Evolutionary conservation across 1,140 invertebrate species (phyloP).

Genomic region (Himalopsyche phryganea): DNA sequence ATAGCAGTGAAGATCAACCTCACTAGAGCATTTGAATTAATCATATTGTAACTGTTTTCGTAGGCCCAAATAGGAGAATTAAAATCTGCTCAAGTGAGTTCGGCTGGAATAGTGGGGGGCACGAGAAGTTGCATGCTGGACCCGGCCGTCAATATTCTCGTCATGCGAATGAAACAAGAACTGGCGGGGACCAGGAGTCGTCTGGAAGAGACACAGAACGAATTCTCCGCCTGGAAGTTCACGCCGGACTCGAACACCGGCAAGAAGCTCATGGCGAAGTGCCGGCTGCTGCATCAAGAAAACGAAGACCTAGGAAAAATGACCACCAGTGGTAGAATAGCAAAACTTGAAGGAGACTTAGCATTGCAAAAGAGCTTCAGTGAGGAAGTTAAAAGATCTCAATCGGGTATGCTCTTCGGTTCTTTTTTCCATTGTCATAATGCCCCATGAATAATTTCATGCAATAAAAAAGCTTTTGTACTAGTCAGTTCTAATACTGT

Average conservation of each 20-base stretch:
- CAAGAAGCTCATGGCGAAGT: conserved; percentile 97
- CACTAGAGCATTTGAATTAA: too few species aligned
- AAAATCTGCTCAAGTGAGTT: conserved; percentile 75
- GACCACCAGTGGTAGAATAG: conserved; percentile 90
- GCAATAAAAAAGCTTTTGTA: too few species aligned
- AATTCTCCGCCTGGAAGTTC: conserved; percentile 97
- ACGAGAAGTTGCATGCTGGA: conserved; percentile 83
- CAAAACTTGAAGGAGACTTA: conserved; percentile 93
- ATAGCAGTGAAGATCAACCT: too few species aligned
- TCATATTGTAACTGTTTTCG: conserved; percentile 25
- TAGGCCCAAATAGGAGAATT: conserved; percentile 91
- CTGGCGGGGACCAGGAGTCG: conserved; percentile 83
- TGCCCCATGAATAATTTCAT: too few species aligned
- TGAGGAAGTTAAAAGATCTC: conserved; percentile 95
- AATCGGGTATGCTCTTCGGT: conserved; percentile 72
- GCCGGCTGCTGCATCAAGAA: conserved; percentile 92
- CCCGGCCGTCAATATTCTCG: conserved; percentile 92
- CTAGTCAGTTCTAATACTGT: too few species aligned
- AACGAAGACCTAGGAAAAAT: conserved; percentile 97
- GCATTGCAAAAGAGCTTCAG: conserved; percentile 93
- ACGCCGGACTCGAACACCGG: conserved; percentile 97
- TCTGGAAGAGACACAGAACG: conserved; percentile 96
- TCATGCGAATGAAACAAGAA: conserved; percentile 89
- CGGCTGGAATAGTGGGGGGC: conserved; percentile 54
- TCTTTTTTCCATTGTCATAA: too few species aligned